Base-by-base conservation (phyloP, 2,888 invertebrate species). In the Cremastinae sp. region DNA sequence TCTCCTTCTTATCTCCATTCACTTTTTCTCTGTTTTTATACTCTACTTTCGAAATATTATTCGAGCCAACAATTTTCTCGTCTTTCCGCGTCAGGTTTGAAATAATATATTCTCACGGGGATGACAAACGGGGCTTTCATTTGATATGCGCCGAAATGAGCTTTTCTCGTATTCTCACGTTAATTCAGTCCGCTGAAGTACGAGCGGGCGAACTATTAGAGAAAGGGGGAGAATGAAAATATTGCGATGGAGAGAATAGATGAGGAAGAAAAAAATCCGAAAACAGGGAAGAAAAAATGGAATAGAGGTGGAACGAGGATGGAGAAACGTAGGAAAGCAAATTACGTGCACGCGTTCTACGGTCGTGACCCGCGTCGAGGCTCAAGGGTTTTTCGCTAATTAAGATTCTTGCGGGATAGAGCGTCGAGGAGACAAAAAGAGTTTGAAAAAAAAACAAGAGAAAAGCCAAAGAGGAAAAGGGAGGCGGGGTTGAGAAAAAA, bases 311-410 rank as follows among this genome's bases (percentile, higher is more conserved):
- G 12, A 8, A 16, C 37, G 20, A 59, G n/a, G 18, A 65, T 45
- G 12, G 49, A 7, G 43, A 74, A 7, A 18, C 8, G 70, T 47
- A 56, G 71, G 65, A 65, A 64, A 73, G 73, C 76, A 73, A 73
- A 76, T 76, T 76, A 76, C 69, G 73, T 73, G 76, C 69, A 73
- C 76, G 73, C 72, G 72, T 68, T 75, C 69, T 47, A 58, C 59
- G 51, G 62, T 76, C 73, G 65, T 73, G 76, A 76, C 73, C 69
- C 72, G 51, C 64, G 53, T 47, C 39, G 53, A 69, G 35, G 53
- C 69, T 76, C 73, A 69, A 76, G 76, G 69, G 64, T 76, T 76
- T 73, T 73, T 76, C 76, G 73, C 76, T 73, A 76, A 76, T 76
- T 76, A 76, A 76, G 76, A 76, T 76, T 76, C 76, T 69, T 64